Base-by-base conservation (phyloP, 2,888 invertebrate species). In the Phrixothrix hirtus region DNA sequence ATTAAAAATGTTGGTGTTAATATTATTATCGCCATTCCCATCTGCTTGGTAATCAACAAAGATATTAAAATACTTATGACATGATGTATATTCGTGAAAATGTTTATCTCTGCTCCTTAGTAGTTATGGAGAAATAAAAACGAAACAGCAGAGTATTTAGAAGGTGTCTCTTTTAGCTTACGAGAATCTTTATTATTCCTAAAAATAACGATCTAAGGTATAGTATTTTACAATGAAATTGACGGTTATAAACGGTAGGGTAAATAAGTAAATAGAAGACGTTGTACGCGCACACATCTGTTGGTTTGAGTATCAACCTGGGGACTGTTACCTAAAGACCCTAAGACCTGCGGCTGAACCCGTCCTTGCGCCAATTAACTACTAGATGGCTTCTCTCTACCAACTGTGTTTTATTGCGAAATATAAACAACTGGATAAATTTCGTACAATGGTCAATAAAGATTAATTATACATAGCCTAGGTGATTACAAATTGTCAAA, bases 301-400 rank as follows among this genome's bases (percentile, higher is more conserved):
- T 46, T 26, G 56, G 56, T 49, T 47, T 56, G 55, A 61, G 49
- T 45, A 35, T 37, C 59, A 49, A 46, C 58, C 34, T 48, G 58
- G 58, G 59, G 55, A 56, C 55, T 59, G 58, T 61, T 61, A 58
- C 45, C 47, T 55, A 53, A 57, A 55, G 52, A 57, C 61, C 42
- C 48, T 39, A 41, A 46, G 53, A 50, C 46, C 52, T 51, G 55
- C 39, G 55, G 51, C 49, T 41, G 42, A 27, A 44, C 37, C 38
- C 42, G 26, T 32, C 55, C 41, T 25, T 31, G 32, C 38, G 47
- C 54, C 58, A 52, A 58, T 55, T 55, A 55, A 48, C 35, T 37
- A 27, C 49, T 35, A 36, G 45, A 50, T 53, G 52, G 38, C 48
- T 56, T 37, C 34, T 31, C 27, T 29, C 11, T 17, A 37, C 36